phyloP scores from a whole-genome alignment of 1,140 invertebrate genomes.

The Zophobas morio region DNA sequence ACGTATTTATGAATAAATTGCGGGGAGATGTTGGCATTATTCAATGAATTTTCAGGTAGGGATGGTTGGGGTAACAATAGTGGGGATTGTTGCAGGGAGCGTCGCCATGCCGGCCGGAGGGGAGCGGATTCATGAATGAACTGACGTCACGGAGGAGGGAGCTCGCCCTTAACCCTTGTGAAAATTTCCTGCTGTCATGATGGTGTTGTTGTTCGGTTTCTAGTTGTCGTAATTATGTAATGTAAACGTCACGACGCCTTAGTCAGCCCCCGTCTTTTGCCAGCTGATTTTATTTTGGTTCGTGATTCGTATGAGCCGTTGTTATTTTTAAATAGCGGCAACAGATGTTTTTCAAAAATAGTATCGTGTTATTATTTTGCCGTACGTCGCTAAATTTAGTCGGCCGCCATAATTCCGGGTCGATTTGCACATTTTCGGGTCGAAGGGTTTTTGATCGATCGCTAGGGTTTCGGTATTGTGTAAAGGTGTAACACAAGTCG shows the following conservation, averaged over 20 bases:
- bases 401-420: conserved; percentile 18
- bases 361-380: conserved; percentile 57
- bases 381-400: conserved; percentile 50
- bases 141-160: conserved; percentile 51
- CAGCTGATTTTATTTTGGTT: conserved; percentile 62
- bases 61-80: conserved; percentile 46
- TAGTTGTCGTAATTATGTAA: conserved; percentile 52
- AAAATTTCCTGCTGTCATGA: neutral
- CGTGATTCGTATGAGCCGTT: conserved; percentile 56
- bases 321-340: conserved; percentile 60
- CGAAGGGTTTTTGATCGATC: conserved; percentile 6
- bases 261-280: conserved; percentile 55
- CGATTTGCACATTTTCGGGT: conserved; percentile 20
- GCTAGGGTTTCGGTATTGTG: neutral
- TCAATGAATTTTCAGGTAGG: conserved; percentile 47
- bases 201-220: conserved; percentile 6
- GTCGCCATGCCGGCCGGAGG: conserved; percentile 49
- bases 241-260: conserved; percentile 51
- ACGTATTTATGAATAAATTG: conserved; percentile 40
- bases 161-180: conserved; percentile 27
- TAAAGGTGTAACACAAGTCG: conserved; percentile 10
- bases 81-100: conserved; percentile 37
- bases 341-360: conserved; percentile 63
- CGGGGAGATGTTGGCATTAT: conserved; percentile 25
- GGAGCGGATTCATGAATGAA: conserved; percentile 59